A percentile compares a stretch with the other conserved stretches of the same genome.
Conservation (phyloP, 2,797 vertebrate genomes). For the Cheracebus regulus region DNA sequence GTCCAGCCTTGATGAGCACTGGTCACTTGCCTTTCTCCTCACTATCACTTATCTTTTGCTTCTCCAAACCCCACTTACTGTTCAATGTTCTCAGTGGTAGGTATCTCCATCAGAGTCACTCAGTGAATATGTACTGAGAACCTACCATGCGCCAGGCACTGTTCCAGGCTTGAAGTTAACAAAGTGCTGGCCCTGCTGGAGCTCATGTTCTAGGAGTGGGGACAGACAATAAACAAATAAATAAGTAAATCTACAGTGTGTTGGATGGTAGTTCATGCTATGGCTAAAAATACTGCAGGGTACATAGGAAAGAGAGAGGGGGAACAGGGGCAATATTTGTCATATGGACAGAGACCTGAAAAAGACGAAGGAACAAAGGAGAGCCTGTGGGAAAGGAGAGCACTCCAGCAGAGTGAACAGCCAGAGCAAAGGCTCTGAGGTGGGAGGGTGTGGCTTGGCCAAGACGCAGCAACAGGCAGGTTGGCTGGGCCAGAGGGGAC, state of each 20-base stretch:
- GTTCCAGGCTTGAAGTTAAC: background rate
- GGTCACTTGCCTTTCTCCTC: background rate
- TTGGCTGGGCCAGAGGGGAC: background rate
- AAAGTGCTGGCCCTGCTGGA: background rate
- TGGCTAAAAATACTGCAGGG: background rate
- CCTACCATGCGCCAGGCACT: background rate
- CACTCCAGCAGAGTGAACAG: background rate
- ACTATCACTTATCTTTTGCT: background rate
- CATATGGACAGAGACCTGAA: background rate
- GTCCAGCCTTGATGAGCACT: background rate
- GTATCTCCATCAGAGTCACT: background rate
- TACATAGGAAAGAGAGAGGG: background rate
- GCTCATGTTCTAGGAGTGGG: background rate
- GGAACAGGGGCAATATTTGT: background rate
- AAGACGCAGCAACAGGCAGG: background rate
- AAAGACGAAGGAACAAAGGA: background rate
- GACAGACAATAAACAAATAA: background rate
- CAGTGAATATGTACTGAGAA: background rate
- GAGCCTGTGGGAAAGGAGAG: background rate
- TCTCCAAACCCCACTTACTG: background rate
- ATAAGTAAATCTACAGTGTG: background rate
- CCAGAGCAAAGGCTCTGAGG: background rate
- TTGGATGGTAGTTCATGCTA: background rate
- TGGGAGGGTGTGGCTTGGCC: background rate
- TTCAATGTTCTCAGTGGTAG: background rate